Conservation (phyloP, 2,797 vertebrate genomes). For the Telmatherina bonti region DNA sequence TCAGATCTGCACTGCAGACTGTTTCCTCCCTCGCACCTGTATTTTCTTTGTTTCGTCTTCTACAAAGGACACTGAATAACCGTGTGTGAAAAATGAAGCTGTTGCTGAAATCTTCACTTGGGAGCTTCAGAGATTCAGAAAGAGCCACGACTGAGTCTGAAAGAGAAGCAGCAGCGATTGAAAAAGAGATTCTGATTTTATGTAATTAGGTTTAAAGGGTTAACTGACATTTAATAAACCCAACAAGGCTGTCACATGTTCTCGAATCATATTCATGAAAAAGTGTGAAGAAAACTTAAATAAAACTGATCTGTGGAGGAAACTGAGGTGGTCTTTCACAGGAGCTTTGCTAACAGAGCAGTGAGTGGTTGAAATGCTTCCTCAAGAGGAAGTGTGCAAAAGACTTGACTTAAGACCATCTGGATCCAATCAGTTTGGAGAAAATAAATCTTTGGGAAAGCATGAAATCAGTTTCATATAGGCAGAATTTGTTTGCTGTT, state of each 20-base stretch:
- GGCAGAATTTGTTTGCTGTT: not conserved
- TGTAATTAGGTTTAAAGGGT: conserved; percentile 33
- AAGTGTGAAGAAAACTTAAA: no score
- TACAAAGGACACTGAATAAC: conserved; percentile 13
- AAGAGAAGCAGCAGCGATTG: not conserved
- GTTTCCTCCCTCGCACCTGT: not conserved
- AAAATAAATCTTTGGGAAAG: conserved; percentile 6
- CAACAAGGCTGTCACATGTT: not conserved
- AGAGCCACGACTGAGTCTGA: not conserved
- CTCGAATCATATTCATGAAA: not conserved
- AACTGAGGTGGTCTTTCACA: no score
- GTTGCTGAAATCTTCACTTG: not conserved
- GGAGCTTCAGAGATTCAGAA: not conserved
- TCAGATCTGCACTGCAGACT: not conserved
- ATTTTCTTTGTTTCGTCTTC: conserved; percentile 12
- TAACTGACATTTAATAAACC: conserved; percentile 30
- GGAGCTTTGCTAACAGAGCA: not conserved
- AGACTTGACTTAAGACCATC: not conserved
- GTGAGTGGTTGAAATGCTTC: no score
- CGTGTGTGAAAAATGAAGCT: conserved; percentile 14
- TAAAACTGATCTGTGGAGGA: no score
- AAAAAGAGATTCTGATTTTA: conserved; percentile 29
- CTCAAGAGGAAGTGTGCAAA: not conserved
- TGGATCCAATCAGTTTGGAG: not conserved
- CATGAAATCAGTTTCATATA: not conserved